Percentiles rank a stretch among this genome's conserved stretches.
Conservation (phyloP, 1,140 invertebrate species). For the Cotesia vestalis region DNA sequence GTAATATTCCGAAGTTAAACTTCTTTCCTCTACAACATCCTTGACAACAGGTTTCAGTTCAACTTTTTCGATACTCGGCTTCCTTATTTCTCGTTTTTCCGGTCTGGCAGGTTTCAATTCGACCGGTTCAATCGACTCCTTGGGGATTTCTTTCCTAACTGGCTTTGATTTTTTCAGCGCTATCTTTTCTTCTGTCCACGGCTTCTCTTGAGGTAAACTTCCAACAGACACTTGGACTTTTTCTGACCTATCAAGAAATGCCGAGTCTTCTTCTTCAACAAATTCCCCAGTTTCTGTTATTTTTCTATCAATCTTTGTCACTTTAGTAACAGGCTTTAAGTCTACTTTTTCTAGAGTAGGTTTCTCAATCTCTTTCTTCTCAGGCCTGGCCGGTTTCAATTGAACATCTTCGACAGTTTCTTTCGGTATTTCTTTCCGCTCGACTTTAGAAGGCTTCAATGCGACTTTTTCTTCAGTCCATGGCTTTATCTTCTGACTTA, state of each 20-base stretch:
- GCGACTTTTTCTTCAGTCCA: constrained; percentile 65
- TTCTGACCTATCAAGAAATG: constrained; percentile 43
- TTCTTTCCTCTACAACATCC: constrained; percentile 36
- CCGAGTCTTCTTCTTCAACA: constrained; percentile 45
- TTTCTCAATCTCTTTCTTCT: constrained; percentile 49
- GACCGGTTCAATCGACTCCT: constrained; percentile 52
- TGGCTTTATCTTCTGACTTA: constrained; percentile 47
- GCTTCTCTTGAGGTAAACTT: constrained; percentile 57
- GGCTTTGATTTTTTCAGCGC: constrained; percentile 52
- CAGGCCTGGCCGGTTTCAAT: constrained; percentile 56
- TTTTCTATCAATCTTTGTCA: constrained; percentile 26
- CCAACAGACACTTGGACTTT: constrained; percentile 42
- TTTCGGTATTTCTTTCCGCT: constrained; percentile 54
- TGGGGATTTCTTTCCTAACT: constrained; percentile 54
- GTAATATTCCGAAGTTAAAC: constrained; percentile 27
- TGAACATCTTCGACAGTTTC: constrained; percentile 63
- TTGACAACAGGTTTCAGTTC: constrained; percentile 45
- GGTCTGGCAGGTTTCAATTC: constrained; percentile 68
- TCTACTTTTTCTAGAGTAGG: constrained; percentile 48
- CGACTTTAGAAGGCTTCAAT: constrained; percentile 60
- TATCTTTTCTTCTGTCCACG: constrained; percentile 67
- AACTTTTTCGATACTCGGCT: constrained; percentile 53
- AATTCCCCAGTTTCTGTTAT: constrained; percentile 47
- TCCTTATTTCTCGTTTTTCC: constrained; percentile 50
- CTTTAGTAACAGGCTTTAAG: constrained; percentile 52